These are phyloP conservation scores for Resseliella maxima DNA, from an alignment of 2,888 invertebrate genomes.

Conservation along the genomic window DNA sequence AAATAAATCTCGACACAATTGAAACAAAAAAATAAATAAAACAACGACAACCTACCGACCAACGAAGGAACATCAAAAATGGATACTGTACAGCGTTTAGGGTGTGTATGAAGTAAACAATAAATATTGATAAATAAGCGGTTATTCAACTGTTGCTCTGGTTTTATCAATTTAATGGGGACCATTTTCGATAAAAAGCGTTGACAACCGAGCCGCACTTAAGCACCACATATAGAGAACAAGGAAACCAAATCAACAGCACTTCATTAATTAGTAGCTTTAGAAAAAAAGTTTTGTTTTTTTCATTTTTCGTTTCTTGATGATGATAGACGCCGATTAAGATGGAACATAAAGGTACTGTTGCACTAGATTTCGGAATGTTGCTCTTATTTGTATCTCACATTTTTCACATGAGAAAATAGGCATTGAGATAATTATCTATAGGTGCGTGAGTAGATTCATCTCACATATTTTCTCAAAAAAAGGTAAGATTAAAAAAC, in stretches of 20 bases:
- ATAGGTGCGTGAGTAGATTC: background rate
- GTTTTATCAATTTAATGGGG: background rate
- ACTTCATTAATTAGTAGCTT: slow-evolving; percentile 31
- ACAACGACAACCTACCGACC: too few species aligned
- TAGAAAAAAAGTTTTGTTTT: background rate
- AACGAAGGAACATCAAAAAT: slow-evolving; percentile 42
- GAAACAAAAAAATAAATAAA: too few species aligned
- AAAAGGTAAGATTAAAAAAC: slow-evolving; percentile 1
- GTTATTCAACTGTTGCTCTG: slow-evolving; percentile 54
- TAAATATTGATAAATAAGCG: slow-evolving; percentile 46
- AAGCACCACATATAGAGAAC: too few species aligned
- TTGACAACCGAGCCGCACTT: too few species aligned
- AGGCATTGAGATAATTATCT: background rate
- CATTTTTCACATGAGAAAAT: slow-evolving; percentile 31
- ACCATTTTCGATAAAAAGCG: background rate
- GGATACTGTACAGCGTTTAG: slow-evolving; percentile 12
- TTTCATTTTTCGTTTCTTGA: too few species aligned
- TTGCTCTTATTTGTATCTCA: background rate
- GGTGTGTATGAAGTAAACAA: slow-evolving; percentile 26
- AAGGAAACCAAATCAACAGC: background rate
- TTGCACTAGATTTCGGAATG: background rate
- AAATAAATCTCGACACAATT: background rate
- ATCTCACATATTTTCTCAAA: background rate
- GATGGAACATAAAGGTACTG: background rate
- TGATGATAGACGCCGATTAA: background rate